Base-by-base conservation (phyloP, 23 tunicate species). In the Ascidia mentula region DNA sequence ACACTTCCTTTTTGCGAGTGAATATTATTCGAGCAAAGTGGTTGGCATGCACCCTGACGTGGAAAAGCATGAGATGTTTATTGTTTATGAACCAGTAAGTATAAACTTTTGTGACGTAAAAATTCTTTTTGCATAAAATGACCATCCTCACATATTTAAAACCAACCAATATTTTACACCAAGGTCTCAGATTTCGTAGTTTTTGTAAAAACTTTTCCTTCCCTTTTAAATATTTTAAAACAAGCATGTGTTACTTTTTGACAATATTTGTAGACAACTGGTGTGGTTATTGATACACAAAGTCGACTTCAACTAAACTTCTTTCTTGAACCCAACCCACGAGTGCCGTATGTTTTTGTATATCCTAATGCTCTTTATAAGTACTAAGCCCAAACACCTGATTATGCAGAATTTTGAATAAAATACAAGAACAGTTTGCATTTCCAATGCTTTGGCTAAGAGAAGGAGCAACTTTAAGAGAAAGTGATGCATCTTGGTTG, bases 361-460 rank as follows among this genome's bases (percentile, higher is more conserved):
- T n/a, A n/a, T n/a, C n/a, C n/a, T n/a, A n/a, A n/a, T n/a, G n/a
- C n/a, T n/a, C n/a, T n/a, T n/a, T n/a, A n/a, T n/a, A n/a, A n/a
- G n/a, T n/a, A n/a, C n/a, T n/a, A n/a, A n/a, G n/a, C n/a, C n/a
- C n/a, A n/a, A n/a, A n/a, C n/a, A n/a, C n/a, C n/a, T n/a, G n/a
- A 20, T 36, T 24, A 38, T 74, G 17, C 72, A 85, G 89, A 40
- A 36, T 78, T 33, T 40, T 85, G 15, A 69, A 81, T 30, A 46
- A 53, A 31, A 87, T 87, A n/a, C 72, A 69, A 13, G 86, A 87
- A 75, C 26, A 46, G 32, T 87, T 82, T 69, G 92, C 80, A 39
- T 87, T 87, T 42, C 92, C 92, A 22, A 81, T 87, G 40, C 15
- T 81, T 13, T 87, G 92, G 92, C 34, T 81, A 72, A 81, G 81